Evolutionary conservation across 2,797 vertebrate species (phyloP), one percentile per base, ranked within the genome.

Genomic region (Lycodopsis pacificus): DNA sequence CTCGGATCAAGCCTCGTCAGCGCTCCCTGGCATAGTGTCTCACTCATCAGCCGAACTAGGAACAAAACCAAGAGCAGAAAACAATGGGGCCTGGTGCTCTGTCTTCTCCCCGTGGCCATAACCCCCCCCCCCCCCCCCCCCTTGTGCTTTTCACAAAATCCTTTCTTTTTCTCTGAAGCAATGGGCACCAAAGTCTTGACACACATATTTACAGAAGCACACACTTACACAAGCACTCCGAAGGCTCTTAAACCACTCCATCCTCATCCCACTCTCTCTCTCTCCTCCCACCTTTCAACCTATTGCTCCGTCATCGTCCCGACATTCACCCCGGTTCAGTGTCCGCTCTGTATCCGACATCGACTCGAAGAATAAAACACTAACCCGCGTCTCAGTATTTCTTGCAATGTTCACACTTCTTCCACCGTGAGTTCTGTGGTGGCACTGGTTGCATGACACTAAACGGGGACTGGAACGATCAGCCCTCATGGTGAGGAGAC

Each of bases 1-100:
- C 98, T 27, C 96, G 98, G 93, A 99, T 99, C 93, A 99, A 99
- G 89, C 98, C 97, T 79, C 95, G 98, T 49, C 98, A 99, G 92
- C 96, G 98, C 86, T 98, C 98, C 54, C 94, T 99, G 61, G 98
- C 98, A 59, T 99, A 96, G 95, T 65, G 71, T 76, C 63, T 75
- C 80, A 4, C 71, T 72, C 36, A 85, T 73, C 73, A 81, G 82
- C 88, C 87, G 91, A 84, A 93, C 79, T 79, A 54, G 72, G 79
- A 79, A 89, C 73, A 81, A 83, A 87, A 77, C 77, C 54, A 80
- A 84, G 87, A 91, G 83, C 88, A 79, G 76, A 81, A 87, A 92
- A 92, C 88, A 89, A 91, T 86, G 54, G 86, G 83, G 89, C 89
- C 89, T 83, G 89, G 85, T 44, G 88, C 91, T 90, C 88, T 7